Base-by-base conservation (phyloP, 2,113 vertebrate species). In the Microtus richardsoni region DNA sequence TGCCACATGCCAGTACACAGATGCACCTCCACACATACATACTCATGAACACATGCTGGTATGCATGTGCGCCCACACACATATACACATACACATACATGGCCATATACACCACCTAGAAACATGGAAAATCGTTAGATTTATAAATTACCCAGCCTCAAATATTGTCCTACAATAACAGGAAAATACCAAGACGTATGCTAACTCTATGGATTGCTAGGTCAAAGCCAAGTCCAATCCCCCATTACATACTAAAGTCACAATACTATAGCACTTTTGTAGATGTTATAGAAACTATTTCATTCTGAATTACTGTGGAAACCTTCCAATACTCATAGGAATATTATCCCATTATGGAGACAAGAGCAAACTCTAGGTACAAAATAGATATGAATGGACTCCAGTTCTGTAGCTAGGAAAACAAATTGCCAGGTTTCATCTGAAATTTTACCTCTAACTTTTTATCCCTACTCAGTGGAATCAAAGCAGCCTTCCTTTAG, bases 301-400 rank as follows among this genome's bases (percentile, higher is more conserved):
- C 17, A 83, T 77, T 85, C 14, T 84, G 52, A 89, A 60, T 75
- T 92, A 73, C 17, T 14, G 17, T 58, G 26, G 41, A 88, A 79
- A 77, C 17, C 4, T 85, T 52, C 28, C 64, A 49, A 84, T 68
- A 44, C 49, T 26, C 86, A 39, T 87, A 78, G 52, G 64, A 7
- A 79, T 30, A 64, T 47, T 71, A 22, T 87, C 21, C 54, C 54
- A 79, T 36, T 47, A 1, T 60, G 89, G 66, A 91, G 39, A 54
- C 28, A 66, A 5, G 54, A 26, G 4, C 9, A 85, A 13, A 11
- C 8, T 13, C 10, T 24, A 77, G 60, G 13, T 77, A 88, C 84
- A 88, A 73, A 89, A 94, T 74, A 19, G 21, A 22, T 80, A 5
- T 91, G 88, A 94, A 93, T 49, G 90, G 21, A 70, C 92, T 95